Evolutionary conservation across 1,140 invertebrate species (phyloP), one percentile per base, ranked within the genome.

Genomic region (Caerostris extrusa): DNA sequence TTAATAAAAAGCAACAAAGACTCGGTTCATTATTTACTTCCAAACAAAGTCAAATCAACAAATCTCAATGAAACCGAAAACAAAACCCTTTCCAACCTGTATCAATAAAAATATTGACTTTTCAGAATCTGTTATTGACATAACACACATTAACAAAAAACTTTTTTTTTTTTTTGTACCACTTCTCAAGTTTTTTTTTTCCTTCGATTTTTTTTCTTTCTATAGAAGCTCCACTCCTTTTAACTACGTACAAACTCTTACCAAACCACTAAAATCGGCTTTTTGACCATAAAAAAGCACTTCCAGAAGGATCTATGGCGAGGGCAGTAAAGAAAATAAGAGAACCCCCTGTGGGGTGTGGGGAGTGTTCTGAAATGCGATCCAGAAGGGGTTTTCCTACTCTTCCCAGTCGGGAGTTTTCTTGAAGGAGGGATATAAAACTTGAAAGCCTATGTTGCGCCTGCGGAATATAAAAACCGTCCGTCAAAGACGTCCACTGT

Each of bases 211-310:
- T 10, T 5, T 83, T 5, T 83, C 56, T 56, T 17, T 17, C 34
- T 19, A 34, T 19, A 71, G 69, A 34, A 83, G 14, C 14, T 56
- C 56, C 7, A 55, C n/a, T 57, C 69, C 81, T 83, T 83, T 57
- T 83, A 83, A 83, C 81, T 83, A 83, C 55, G 81, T 83, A 83
- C 81, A 83, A 56, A 83, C 81, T 57, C 81, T 83, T 56, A 83
- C 55, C 8, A 57, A 56, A 83, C 81, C 81, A 83, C 81, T 83
- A 83, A 83, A 83, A 83, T 83, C 81, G 81, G 17, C 53, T 83
- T 83, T 83, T 83, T 57, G 81, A 83, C 81, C 53, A 57, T 83
- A 83, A 83, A 83, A n/a, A 83, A 57, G 55, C 55, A 83, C 55
- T 83, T 83, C 14, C 34, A 19, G 8, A 12, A 17, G 56, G 4